Conservation (phyloP, 1,140 invertebrate genomes). For the Trachymyrmex septentrionalis region DNA sequence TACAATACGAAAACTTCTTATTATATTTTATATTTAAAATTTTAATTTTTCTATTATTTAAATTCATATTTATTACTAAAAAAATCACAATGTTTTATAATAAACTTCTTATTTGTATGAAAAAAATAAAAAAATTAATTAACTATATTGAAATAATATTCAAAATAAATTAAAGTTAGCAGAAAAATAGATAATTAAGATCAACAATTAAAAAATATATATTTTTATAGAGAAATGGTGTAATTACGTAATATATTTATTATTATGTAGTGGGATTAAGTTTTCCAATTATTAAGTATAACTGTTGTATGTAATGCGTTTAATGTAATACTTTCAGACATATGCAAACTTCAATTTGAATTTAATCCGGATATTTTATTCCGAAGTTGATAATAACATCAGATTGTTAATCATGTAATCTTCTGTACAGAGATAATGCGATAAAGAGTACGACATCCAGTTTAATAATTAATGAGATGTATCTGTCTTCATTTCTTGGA, state of each 20-base stretch:
- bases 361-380: constrained; percentile 14
- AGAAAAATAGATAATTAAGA: background rate
- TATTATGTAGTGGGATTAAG: constrained; percentile 14
- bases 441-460: background rate
- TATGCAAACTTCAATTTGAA: background rate
- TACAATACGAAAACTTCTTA: background rate
- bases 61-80: background rate
- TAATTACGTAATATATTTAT: background rate
- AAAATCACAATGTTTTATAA: background rate
- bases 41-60: background rate
- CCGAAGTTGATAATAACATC: background rate
- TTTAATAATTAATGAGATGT: constrained; percentile 14
- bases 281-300: background rate
- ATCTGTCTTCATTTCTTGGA: background rate
- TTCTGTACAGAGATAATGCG: background rate
- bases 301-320: background rate
- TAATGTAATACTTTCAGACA: background rate
- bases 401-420: background rate
- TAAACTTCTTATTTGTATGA: background rate
- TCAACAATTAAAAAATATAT: background rate
- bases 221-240: background rate
- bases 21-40: background rate
- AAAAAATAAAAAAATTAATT: too few relatives aligned
- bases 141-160: background rate
- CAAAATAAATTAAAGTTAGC: background rate